Base-by-base conservation (phyloP, 2,888 invertebrate species). In the Cremastinae sp. region DNA sequence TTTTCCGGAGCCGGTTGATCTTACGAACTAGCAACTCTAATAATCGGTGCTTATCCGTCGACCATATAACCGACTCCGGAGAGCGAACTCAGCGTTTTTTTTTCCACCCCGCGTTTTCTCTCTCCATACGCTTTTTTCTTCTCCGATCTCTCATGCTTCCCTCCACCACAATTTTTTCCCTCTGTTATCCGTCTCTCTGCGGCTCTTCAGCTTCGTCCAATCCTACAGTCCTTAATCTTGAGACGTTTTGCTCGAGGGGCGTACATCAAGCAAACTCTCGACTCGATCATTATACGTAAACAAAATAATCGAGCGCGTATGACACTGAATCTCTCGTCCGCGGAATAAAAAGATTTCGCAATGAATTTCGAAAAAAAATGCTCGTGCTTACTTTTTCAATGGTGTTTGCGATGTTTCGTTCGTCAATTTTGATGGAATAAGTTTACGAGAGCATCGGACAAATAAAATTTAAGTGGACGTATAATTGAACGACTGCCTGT, bases 41-140 rank as follows among this genome's bases (percentile, higher is more conserved):
- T 86, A 87, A 87, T 87, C 85, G 87, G 82, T 84, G 81, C 84
- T 87, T 85, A 86, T 85, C 84, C 82, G n/a, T n/a, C n/a, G n/a
- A 81, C 71, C 77, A 80, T 78, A 69, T 74, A 66, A 38, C 64
- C 36, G 51, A 38, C 51, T 36, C 56, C 59, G 36, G 18, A 41
- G 9, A 62, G 70, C 22, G 64, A 20, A 64, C 64, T 45, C 69
- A 45, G 43, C 18, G 12, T 61, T 59, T 66, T 51, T 47, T 51
- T 34, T 56, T 56, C 36, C 16, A n/a, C n/a, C n/a, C n/a, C n/a
- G n/a, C n/a, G n/a, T 20, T n/a, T 38, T 28, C 14, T 51, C 14
- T 22, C 28, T 22, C 5, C 43, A 34, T 10, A 49, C 16, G 22
- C 18, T 56, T 20, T 16, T 34, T 5, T 51, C 41, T 9, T 7